These are phyloP conservation scores for Nephrotoma flavescens DNA, from an alignment of 2,888 invertebrate species.

Conservation along the genomic window DNA sequence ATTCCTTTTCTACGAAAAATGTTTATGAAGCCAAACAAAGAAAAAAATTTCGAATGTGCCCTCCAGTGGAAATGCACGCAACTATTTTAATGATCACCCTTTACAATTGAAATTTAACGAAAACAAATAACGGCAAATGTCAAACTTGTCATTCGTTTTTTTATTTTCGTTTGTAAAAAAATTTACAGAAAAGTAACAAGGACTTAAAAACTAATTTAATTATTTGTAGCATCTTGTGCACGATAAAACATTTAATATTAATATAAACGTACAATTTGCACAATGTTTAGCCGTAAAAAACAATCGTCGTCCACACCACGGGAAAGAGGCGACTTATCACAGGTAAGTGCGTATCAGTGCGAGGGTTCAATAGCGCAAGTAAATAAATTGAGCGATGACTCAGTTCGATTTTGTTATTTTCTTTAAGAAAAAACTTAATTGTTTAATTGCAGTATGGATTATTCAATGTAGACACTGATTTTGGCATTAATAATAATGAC, in stretches of 20 bases:
- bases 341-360: slow-evolving; percentile 18
- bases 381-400: background rate
- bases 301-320: slow-evolving; percentile 23
- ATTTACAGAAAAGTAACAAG: background rate
- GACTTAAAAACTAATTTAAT: background rate
- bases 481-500: slow-evolving; percentile 33
- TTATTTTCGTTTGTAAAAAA: background rate
- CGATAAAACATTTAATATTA: background rate
- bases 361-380: background rate
- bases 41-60: too few relatives aligned
- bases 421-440: slow-evolving; percentile 4
- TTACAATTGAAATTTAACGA: background rate
- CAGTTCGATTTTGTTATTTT: background rate
- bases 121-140: background rate
- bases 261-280: background rate
- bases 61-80: too few relatives aligned
- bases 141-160: background rate
- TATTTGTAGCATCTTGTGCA: background rate
- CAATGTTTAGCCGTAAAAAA: slow-evolving; percentile 27
- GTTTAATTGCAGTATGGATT: slow-evolving; percentile 50
- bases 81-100: too few relatives aligned
- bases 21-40: too few relatives aligned
- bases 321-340: slow-evolving; percentile 24
- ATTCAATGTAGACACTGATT: slow-evolving; percentile 50
- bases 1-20: too few relatives aligned